phyloP scores from a whole-genome alignment of 2,797 vertebrate species.

The Loriculus beryllinus region DNA sequence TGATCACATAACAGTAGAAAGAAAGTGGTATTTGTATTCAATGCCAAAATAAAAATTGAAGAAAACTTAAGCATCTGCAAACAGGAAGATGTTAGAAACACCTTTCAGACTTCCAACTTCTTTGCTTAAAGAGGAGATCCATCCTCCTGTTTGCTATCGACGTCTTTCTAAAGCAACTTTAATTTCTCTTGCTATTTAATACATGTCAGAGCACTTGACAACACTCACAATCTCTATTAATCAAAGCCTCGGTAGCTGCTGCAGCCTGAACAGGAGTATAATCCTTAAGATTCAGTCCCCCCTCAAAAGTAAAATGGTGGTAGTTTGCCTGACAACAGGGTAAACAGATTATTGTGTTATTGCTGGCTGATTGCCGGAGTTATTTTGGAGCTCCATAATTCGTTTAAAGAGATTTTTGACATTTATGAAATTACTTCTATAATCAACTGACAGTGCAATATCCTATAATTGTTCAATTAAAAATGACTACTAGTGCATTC shows the following conservation, averaged over 20 bases:
- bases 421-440: slow-evolving; percentile 87
- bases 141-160: slow-evolving; percentile 1
- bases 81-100: background rate
- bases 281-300: slow-evolving; percentile 58
- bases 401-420: slow-evolving; percentile 96
- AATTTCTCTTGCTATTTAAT: slow-evolving; percentile 63
- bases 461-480: slow-evolving; percentile 96
- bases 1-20: background rate
- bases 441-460: slow-evolving; percentile 84
- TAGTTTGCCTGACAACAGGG: slow-evolving; percentile 80
- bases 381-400: slow-evolving; percentile 87
- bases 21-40: background rate
- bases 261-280: slow-evolving; percentile 29
- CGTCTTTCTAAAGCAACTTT: slow-evolving; percentile 26
- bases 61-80: background rate
- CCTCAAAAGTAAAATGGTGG: slow-evolving; percentile 33
- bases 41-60: background rate
- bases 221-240: slow-evolving; percentile 63
- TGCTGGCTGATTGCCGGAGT: slow-evolving; percentile 83
- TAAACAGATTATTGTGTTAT: slow-evolving; percentile 84
- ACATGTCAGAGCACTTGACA: slow-evolving; percentile 56
- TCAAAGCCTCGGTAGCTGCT: slow-evolving; percentile 48
- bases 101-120: background rate
- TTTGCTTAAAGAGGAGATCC: background rate
- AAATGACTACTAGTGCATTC: slow-evolving; percentile 87